A percentile compares a stretch with the other conserved stretches of the same genome.
phyloP scores from a whole-genome alignment of 2,113 vertebrate species.

The Loxodonta africana region DNA sequence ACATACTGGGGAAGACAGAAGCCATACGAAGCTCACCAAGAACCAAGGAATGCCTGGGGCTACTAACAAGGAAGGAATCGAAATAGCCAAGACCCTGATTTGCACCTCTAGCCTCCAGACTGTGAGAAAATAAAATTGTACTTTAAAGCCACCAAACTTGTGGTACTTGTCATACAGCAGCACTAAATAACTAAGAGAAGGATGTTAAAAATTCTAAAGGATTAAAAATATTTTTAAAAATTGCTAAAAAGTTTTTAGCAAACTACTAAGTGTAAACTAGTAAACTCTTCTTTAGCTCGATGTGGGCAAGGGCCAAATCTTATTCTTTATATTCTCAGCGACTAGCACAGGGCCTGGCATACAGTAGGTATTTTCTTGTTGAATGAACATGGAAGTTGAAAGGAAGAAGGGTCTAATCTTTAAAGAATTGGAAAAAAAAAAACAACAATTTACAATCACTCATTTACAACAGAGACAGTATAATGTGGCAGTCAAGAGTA shows the following conservation, averaged over 20 bases:
- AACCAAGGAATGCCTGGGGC: too few species aligned
- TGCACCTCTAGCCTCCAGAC: too few species aligned
- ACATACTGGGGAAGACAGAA: too few species aligned
- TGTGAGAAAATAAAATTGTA: too few species aligned
- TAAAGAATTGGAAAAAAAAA: background rate
- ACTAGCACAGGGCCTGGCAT: background rate
- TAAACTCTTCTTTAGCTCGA: background rate
- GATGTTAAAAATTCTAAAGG: background rate
- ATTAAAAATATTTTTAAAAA: constrained; percentile 44
- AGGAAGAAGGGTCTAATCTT: constrained; percentile 26
- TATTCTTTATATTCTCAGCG: background rate
- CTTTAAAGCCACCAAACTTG: too few species aligned
- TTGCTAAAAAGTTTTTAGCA: background rate
- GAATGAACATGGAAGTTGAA: background rate
- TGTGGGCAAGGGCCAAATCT: background rate
- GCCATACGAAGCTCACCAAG: too few species aligned
- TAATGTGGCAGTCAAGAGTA: background rate
- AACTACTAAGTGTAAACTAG: background rate
- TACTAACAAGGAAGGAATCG: too few species aligned
- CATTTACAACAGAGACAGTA: background rate
- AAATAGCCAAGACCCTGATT: too few species aligned
- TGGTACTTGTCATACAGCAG: too few species aligned
- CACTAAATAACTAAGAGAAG: background rate
- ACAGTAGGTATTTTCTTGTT: background rate
- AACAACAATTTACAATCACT: background rate